A percentile compares a stretch with the other conserved stretches of the same genome.
These are phyloP conservation scores for Diaperis boleti DNA, from an alignment of 2,888 invertebrate genomes.

Conservation along the genomic window DNA sequence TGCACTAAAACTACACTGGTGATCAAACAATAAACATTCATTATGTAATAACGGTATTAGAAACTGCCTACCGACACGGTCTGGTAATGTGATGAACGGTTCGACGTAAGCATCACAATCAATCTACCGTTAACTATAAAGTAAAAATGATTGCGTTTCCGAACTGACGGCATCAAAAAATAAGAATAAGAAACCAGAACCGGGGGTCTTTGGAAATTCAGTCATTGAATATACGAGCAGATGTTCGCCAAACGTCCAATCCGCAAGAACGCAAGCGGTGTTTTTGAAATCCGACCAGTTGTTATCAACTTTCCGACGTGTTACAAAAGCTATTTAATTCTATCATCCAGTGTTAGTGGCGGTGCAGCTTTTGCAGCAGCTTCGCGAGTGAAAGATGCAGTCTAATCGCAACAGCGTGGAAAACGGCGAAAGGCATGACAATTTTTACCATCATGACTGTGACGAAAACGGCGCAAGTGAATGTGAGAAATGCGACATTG, in stretches of 20 bases:
- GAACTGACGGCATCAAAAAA: no score
- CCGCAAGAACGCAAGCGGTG: background rate
- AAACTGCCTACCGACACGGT: background rate
- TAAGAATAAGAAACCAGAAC: no score
- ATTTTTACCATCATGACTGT: conserved; percentile 41
- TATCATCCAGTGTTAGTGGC: conserved; percentile 14
- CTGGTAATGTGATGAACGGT: no score
- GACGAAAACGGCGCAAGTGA: conserved; percentile 14
- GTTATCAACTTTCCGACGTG: conserved; percentile 21
- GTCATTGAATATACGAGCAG: background rate
- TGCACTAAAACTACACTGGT: no score
- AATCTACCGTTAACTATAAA: no score
- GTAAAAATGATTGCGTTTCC: no score
- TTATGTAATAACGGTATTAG: background rate
- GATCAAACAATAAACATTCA: no score
- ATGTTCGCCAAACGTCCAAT: background rate
- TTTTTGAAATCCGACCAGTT: background rate
- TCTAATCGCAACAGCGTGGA: background rate
- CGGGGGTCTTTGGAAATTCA: background rate
- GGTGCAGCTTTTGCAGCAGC: conserved; percentile 10
- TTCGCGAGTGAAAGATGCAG: conserved; percentile 5
- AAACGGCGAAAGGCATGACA: conserved; percentile 35
- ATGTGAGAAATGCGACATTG: conserved; percentile 38
- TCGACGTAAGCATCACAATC: no score
- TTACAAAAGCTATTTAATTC: conserved; percentile 5